Conservation (phyloP, 1,140 invertebrate genomes). For the Drosophila repletoides region DNA sequence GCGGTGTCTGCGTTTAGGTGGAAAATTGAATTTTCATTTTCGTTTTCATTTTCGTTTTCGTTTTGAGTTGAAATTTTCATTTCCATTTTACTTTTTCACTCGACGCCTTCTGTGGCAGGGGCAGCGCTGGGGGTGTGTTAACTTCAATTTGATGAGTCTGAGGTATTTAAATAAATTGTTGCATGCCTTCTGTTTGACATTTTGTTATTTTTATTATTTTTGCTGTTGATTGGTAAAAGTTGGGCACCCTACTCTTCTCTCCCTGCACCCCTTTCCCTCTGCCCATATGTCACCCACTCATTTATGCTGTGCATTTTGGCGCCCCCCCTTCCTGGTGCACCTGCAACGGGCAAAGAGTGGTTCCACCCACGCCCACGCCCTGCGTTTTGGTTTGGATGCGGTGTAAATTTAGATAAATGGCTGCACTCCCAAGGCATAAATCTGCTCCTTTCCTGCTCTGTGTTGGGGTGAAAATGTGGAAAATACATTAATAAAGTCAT, state of each 20-base stretch:
- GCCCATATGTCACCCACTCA: conserved; percentile 30
- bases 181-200: conserved; percentile 78
- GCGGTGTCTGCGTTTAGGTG: conserved; percentile 80
- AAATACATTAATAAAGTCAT: conserved; percentile 48
- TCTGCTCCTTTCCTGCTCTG: not conserved
- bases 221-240: conserved; percentile 65
- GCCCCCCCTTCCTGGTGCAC: conserved; percentile 28
- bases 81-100: not conserved
- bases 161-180: conserved; percentile 80
- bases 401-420: conserved; percentile 47
- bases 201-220: conserved; percentile 81
- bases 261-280: not conserved
- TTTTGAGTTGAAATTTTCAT: conserved; percentile 23
- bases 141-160: conserved; percentile 71
- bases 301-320: conserved; percentile 34
- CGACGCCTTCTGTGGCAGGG: conserved; percentile 27
- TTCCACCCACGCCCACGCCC: not conserved
- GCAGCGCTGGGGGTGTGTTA: conserved; percentile 55
- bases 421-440: conserved; percentile 38
- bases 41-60: conserved; percentile 50
- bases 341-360: conserved; percentile 27
- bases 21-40: conserved; percentile 82
- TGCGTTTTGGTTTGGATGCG: not conserved
- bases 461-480: conserved; percentile 6
- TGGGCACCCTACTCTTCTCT: not conserved